Base-by-base conservation (phyloP, 2,888 invertebrate genomes). In the Epsilonema sp. region DNA sequence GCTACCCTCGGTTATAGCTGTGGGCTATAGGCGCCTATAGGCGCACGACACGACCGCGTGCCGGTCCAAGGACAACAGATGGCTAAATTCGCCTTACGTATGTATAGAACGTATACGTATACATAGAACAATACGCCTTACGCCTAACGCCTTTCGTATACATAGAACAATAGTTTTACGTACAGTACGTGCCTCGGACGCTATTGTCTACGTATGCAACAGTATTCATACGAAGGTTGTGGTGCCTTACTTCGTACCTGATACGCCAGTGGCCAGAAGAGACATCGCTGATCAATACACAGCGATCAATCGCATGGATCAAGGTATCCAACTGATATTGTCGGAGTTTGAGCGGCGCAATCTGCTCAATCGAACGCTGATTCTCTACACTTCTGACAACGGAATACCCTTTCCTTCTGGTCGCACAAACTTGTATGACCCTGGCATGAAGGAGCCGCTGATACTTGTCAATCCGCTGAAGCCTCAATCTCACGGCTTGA, bases 251-350 rank as follows among this genome's bases (percentile, higher is more conserved):
- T 80, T 79, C 68, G 73, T 87, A 25, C 74, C 76, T 62, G 79
- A 89, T 59, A 87, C 87, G 0, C 78, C 78, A 58, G 76, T 77
- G 20, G 81, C 86, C 0, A 73, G 82, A 46, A 68, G 76, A 58
- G 87, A 89, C 58, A 74, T 89, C 46, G 80, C 86, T 1, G 82
- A 84, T 0, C 87, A 87, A 66, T 89, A 86, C 62, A 86, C 83
- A 25, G 82, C 87, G 0, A 82, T 89, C 59, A 85, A 86, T 1
- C 72, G 89, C 48, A 72, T 89, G 24, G 87, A 89, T 70, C 84
- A 87, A 76, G 87, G 85, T 23, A 76, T 87, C 22, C 84, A 80
- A 1, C 65, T 86, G 44, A 69, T 86, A 3, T 61, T 87, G 25
- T 73, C 77, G 53, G 84, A 86, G 66, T 62, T 86, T 42, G 71